Base-by-base conservation (phyloP, 2,797 vertebrate species). In the Aldrovandia affinis region DNA sequence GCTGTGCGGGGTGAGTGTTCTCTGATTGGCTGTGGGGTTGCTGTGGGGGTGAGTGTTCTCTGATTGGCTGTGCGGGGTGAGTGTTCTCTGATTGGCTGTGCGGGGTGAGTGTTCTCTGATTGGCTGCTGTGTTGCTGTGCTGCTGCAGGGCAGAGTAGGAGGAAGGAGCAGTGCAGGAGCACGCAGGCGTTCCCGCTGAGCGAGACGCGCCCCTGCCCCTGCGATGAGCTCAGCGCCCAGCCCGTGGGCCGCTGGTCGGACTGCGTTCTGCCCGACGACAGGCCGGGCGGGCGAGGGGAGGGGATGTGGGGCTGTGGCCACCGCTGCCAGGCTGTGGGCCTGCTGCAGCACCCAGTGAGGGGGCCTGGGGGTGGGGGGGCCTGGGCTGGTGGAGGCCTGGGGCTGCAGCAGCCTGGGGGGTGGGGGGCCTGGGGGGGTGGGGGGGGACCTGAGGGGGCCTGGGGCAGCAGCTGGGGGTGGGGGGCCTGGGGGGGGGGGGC, bases 231-330 rank as follows among this genome's bases (percentile, higher is more conserved):
- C 92, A 98, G 96, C 0, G 97, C 98, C 15, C 98, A 98, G 91
- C 97, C 98, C 0, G 96, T 99, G 88, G 98, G 98, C 6, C 98
- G 99, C 87, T 99, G 98, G 97, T 99, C 98, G 0, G 98, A 99
- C 92, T 99, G 98, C 75, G 95, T 99, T 84, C 92, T 99, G 12
- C 97, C 97, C 0, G 98, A 99, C 83, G 92, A 2, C 93, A 0
- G 96, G 97, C 0, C 97, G 96, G 80, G 81, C 93, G n/a, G n/a
- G n/a, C n/a, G n/a, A n/a, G n/a, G n/a, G 79, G 98, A 99, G 86
- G 93, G 92, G 0, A 88, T 97, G 8, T 97, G 90, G 97, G 97
- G 78, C 95, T 96, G 96, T 99, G 97, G 89, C 95, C 96, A 0
- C 97, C 96, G 91, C 47, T 50, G 47, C 6, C n/a, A 50, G 47